Percentiles rank a stretch among this genome's conserved stretches.
Evolutionary conservation across 2,888 invertebrate genomes (phyloP).

Genomic region (Caenorhabditis angaria): DNA sequence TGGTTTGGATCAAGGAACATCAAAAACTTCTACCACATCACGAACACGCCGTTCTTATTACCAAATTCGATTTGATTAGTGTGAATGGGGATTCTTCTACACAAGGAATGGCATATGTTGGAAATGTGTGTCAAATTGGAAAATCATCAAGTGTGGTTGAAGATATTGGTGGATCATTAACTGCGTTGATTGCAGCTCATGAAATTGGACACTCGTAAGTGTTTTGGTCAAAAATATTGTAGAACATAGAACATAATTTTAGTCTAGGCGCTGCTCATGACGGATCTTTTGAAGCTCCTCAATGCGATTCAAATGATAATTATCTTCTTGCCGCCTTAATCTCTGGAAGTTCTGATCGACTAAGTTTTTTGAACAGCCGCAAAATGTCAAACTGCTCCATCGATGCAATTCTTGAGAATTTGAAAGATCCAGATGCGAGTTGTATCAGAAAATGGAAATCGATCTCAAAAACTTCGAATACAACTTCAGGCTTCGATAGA

Average conservation of each 20-base stretch:
- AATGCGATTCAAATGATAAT: constrained; percentile 58
- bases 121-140: constrained; percentile 61
- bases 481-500: constrained; percentile 8
- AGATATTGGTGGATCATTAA: constrained; percentile 69
- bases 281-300: constrained; percentile 51
- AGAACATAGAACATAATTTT: background rate
- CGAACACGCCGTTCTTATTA: constrained; percentile 61
- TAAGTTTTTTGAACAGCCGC: constrained; percentile 45
- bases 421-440: constrained; percentile 34
- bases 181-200: constrained; percentile 70
- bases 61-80: constrained; percentile 63
- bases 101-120: constrained; percentile 72
- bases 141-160: constrained; percentile 69
- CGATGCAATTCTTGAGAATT: constrained; percentile 40
- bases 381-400: constrained; percentile 44
- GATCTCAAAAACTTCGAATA: background rate
- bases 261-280: constrained; percentile 69
- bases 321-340: constrained; percentile 59
- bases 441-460: constrained; percentile 44
- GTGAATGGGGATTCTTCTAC: constrained; percentile 63
- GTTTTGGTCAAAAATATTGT: background rate
- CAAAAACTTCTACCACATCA: constrained; percentile 51
- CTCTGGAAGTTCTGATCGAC: constrained; percentile 29
- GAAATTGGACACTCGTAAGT: constrained; percentile 68
- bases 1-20: constrained; percentile 52